Evolutionary conservation across 2,797 vertebrate genomes (phyloP), one percentile per base, ranked within the genome.

Genomic region (Sebastes jordani): DNA sequence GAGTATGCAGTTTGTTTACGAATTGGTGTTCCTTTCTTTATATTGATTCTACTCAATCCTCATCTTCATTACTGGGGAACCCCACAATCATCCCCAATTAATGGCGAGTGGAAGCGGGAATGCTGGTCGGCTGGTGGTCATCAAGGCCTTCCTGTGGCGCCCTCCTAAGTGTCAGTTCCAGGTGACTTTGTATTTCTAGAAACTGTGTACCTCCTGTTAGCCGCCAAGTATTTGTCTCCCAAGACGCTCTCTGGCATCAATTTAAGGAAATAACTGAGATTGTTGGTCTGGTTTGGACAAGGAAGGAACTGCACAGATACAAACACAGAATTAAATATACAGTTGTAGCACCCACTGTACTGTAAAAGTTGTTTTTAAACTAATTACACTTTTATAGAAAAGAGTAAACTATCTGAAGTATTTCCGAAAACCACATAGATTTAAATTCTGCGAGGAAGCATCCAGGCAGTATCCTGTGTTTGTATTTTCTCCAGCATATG

Each of bases 1-100:
- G 76, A 91, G 82, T 83, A 87, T 81, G 80, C 81, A 84, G 82
- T 90, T 91, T 93, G 91, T 94, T 94, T 91, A 91, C 78, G 32
- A 89, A 90, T 77, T 59, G 80, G 81, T 82, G 89, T 86, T 93
- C 86, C 82, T 92, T 91, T 86, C 86, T 87, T 89, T 74, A 75
- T 81, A 78, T 74, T 77, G 74, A 88, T 86, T 80, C 84, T 76
- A 66, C 75, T 84, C 72, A 36, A 67, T 86, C 59, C 71, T 77
- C 80, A 62, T 91, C 90, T 88, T 82, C 81, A 83, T 89, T 55
- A 83, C 59, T 23, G 72, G 71, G 76, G 77, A 81, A 85, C 32
- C 81, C 82, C 79, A 67, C 70, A 88, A 78, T 87, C 69, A 80
- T 74, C 69, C 76, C 81, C 76, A 74, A 82, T 90, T 85, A 86